Evolutionary conservation across 2,113 vertebrate genomes (phyloP).

Genomic region (Coturnix japonica): DNA sequence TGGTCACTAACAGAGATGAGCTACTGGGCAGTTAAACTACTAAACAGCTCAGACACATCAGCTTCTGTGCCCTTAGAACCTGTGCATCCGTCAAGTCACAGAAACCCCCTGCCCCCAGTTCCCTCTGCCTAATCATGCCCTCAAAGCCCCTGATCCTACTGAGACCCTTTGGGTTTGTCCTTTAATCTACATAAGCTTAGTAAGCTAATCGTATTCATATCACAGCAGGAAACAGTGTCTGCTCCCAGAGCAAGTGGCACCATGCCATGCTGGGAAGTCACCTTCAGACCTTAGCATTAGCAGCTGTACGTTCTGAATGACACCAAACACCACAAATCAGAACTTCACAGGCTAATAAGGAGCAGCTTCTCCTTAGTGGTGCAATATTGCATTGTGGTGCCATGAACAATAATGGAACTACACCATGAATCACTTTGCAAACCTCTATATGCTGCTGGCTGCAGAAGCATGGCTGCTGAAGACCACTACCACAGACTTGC

Average conservation of each 20-base stretch:
- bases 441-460: not conserved
- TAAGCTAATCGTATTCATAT: not conserved
- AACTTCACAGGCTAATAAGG: not conserved
- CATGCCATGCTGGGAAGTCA: not conserved
- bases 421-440: not conserved
- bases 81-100: not conserved
- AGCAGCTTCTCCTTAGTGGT: not conserved
- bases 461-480: not conserved
- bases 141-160: not conserved
- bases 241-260: not conserved
- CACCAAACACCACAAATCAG: not conserved
- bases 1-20: not conserved
- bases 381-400: not conserved
- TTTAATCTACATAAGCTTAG: constrained; percentile 26
- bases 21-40: not conserved
- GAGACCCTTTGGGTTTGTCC: not conserved
- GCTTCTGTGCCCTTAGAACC: not conserved
- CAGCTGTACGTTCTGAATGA: not conserved
- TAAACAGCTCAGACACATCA: not conserved
- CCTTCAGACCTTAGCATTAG: not conserved
- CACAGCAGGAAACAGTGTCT: constrained; percentile 21
- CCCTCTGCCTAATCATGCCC: not conserved
- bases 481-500: not conserved
- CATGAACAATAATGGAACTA: not conserved
- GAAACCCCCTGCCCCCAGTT: not conserved